A percentile compares a stretch with the other conserved stretches of the same genome.
Conservation (phyloP, 2,888 invertebrate species). For the Cataglyphis livida region DNA sequence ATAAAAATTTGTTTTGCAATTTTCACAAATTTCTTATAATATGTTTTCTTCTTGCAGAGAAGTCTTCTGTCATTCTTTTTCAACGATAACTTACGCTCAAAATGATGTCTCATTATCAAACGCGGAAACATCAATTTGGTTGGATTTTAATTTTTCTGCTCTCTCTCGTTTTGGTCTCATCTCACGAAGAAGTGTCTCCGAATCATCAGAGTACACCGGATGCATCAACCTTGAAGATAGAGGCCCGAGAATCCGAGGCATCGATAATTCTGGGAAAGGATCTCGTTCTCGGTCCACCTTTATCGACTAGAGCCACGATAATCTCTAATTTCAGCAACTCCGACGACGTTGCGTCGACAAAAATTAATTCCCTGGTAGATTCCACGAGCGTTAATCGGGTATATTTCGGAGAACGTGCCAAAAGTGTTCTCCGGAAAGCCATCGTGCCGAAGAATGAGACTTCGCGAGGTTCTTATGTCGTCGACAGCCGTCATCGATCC, state of each 20-base stretch:
- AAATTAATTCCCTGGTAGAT: neutral
- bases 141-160: constrained; percentile 5
- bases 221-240: constrained; percentile 63
- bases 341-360: neutral
- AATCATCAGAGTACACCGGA: constrained; percentile 62
- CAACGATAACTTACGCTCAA: neutral
- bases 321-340: neutral
- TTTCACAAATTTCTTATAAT: neutral
- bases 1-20: neutral
- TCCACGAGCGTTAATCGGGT: neutral
- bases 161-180: constrained; percentile 2
- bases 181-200: constrained; percentile 17
- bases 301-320: constrained; percentile 19
- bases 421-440: neutral
- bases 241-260: constrained; percentile 62
- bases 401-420: neutral
- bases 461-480: neutral
- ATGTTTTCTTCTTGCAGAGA: constrained; percentile 2
- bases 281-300: constrained; percentile 26
- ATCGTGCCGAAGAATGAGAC: neutral
- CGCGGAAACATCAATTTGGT: neutral
- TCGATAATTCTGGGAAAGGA: constrained; percentile 36
- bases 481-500: neutral
- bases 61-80: neutral
- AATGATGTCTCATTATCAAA: constrained; percentile 7